Percentiles rank a stretch among this genome's conserved stretches.
Conservation (phyloP, 2,797 vertebrate species). For the Furcifer pardalis region DNA sequence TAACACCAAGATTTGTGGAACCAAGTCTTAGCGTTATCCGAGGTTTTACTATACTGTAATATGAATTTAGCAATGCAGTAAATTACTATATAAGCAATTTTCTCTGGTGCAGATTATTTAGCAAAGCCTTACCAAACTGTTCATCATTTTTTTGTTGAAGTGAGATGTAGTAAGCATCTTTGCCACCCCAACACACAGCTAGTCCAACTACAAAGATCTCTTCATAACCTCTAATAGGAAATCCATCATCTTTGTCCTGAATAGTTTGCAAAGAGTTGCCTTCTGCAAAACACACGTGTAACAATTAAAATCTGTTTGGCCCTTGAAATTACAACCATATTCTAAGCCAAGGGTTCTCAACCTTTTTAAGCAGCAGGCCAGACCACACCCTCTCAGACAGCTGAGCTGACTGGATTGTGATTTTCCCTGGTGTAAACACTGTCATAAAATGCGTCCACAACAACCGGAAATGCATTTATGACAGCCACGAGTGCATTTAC, state of each 20-base stretch:
- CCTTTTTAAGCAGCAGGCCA: no score
- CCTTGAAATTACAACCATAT: neutral
- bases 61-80: neutral
- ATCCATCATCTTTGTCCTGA: slow-evolving; percentile 75
- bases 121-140: slow-evolving; percentile 78
- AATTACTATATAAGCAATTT: neutral
- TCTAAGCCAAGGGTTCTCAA: no score
- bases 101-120: neutral
- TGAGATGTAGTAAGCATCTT: slow-evolving; percentile 93
- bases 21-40: no score
- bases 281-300: slow-evolving; percentile 59
- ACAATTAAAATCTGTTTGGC: neutral
- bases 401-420: no score
- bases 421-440: no score
- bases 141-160: slow-evolving; percentile 82
- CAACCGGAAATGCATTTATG: no score
- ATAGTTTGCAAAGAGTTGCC: slow-evolving; percentile 44
- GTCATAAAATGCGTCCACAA: no score
- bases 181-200: slow-evolving; percentile 94
- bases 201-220: slow-evolving; percentile 85
- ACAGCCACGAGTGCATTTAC: no score
- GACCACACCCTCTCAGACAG: no score
- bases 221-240: slow-evolving; percentile 81
- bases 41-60: no score
- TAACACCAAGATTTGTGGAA: no score